Percentiles rank a stretch among this genome's conserved stretches.
phyloP scores from a whole-genome alignment of 2,888 invertebrate genomes.

The Blastobasis adustella region DNA sequence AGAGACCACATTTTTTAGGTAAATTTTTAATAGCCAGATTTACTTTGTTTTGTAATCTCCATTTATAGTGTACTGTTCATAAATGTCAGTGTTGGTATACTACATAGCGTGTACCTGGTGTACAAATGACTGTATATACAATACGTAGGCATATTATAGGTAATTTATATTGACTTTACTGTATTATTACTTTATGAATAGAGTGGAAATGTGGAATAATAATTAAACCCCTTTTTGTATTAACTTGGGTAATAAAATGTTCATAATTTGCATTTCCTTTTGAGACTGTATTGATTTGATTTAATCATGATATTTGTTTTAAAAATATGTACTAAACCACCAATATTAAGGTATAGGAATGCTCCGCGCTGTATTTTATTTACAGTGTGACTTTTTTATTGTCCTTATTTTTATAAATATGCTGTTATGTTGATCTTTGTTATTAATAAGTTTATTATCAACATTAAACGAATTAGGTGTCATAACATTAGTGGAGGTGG shows the following conservation, averaged over 20 bases:
- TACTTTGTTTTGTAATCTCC: slow-evolving; percentile 33
- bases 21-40: background rate
- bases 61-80: slow-evolving; percentile 39
- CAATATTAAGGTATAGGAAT: too few relatives aligned
- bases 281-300: too few relatives aligned
- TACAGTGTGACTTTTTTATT: slow-evolving; percentile 11
- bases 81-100: slow-evolving; percentile 21
- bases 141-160: background rate
- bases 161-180: slow-evolving; percentile 6
- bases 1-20: slow-evolving; percentile 5
- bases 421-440: slow-evolving; percentile 16
- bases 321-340: too few relatives aligned
- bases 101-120: slow-evolving; percentile 32
- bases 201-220: background rate
- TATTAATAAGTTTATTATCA: slow-evolving; percentile 10
- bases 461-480: slow-evolving; percentile 12
- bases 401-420: slow-evolving; percentile 8
- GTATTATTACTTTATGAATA: background rate
- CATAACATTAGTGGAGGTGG: slow-evolving; percentile 14
- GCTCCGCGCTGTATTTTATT: too few relatives aligned
- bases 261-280: too few relatives aligned
- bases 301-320: too few relatives aligned
- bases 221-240: background rate
- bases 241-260: too few relatives aligned
- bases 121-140: slow-evolving; percentile 50